Evolutionary conservation across 2,113 vertebrate species (phyloP), one percentile per base, ranked within the genome.

Genomic region (Okapia johnstoni): DNA sequence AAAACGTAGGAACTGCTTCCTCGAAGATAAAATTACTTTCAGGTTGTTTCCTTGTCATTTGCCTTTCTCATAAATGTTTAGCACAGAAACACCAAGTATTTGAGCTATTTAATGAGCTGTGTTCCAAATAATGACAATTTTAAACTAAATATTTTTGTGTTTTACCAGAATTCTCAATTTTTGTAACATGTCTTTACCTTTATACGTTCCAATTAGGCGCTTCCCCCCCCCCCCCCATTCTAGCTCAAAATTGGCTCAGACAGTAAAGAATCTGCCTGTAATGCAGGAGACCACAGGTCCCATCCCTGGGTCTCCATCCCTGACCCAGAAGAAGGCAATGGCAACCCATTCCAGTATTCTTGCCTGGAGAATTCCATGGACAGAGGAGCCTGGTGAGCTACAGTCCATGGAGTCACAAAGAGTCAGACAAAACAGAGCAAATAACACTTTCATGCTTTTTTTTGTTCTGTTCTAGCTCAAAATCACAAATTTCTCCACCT

Each of bases 121-220:
- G 90, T 52, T 80, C 21, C 28, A 90, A 88, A 60, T 80, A 92
- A 94, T 70, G 40, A 85, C n/a, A 93, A 61, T 80, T 96, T 83
- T 76, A 94, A 88, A 33, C 52, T 81, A 88, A 84, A 28, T 36
- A 26, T 79, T 1, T 76, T 28, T 52, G 23, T 66, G 21, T 90
- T 92, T 96, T 70, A 30, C 50, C 61, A 92, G 66, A 61, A 95
- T 89, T 96, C 89, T 79, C 52, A 43, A 85, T 73, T 25, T 61
- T 83, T 91, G 28, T 43, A 16, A 55, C 26, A 77, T 13, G 10
- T 7, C 40, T 95, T 96, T 26, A 79, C 7, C 26, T 30, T 83
- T 40, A 63, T 54, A 23, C 2, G 1, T 58, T 50, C n/a, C 8
- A 85, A 96, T 1, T 2, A 90, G 40, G 30, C 28, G 43, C n/a